phyloP scores from a whole-genome alignment of 2,888 invertebrate species.

The Agriopis leucophaearia region DNA sequence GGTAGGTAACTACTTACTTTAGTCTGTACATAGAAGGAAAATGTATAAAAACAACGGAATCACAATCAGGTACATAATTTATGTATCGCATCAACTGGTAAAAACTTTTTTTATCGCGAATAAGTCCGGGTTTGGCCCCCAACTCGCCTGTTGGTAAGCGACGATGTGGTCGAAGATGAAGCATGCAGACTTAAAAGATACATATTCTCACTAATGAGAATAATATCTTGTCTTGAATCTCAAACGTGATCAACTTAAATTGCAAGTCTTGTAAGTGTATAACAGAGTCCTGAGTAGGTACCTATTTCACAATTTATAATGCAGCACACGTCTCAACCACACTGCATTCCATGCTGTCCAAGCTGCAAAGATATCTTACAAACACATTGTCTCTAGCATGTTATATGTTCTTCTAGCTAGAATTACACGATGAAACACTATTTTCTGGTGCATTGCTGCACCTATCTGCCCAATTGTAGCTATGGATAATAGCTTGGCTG shows the following conservation, averaged over 20 bases:
- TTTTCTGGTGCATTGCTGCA: background rate
- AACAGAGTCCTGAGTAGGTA: slow-evolving; percentile 2
- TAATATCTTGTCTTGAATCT: background rate
- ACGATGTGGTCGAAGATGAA: no score
- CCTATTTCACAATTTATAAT: background rate
- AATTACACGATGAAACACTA: background rate
- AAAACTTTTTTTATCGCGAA: no score
- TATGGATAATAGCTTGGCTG: background rate
- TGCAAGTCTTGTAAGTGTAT: background rate
- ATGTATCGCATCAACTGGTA: no score
- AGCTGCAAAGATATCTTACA: background rate
- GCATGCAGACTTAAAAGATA: no score
- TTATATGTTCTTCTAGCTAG: background rate
- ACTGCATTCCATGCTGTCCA: background rate
- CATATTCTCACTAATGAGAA: background rate
- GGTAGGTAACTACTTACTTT: background rate
- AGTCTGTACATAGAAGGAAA: background rate
- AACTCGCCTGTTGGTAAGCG: no score
- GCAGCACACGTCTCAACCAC: slow-evolving; percentile 4
- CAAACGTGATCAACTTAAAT: background rate
- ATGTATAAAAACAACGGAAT: background rate
- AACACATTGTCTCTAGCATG: background rate
- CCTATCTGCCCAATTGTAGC: background rate
- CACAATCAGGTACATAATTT: no score
- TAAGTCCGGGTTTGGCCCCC: no score